Base-by-base conservation (phyloP, 2,113 vertebrate species). In the Dendrocopos noguchii region DNA sequence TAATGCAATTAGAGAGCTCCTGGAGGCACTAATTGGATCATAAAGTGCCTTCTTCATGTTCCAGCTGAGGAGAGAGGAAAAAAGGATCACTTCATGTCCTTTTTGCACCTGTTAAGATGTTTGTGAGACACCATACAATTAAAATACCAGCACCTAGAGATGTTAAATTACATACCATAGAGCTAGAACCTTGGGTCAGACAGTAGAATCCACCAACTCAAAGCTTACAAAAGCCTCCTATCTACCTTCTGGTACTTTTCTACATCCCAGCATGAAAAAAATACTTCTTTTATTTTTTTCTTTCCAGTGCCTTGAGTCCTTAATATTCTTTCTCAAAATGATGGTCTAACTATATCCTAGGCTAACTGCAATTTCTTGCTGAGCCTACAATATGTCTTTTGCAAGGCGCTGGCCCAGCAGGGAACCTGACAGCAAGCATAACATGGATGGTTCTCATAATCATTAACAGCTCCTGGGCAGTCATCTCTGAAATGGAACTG, bases 1-100 rank as follows among this genome's bases (percentile, higher is more conserved):
- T 91, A 97, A 96, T 80, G 95, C 94, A 96, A 94, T 97, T 97
- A 96, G 91, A 95, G 90, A 94, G 64, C 86, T 97, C 93, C 93
- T 93, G 75, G 87, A 96, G 85, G 84, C 95, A 95, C 93, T 97
- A 96, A 97, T 95, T 96, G 91, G 95, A 96, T 96, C 94, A 93
- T 97, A 96, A 96, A 97, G 88, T 95, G 95, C 87, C 74, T 94
- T 91, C 94, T 94, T 97, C 88, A 36, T 94, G 90, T 95, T 97
- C 91, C 94, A 96, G 55, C 88, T 66, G 84, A 94, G 74, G 87
- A 93, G 79, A 94, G 84, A 92, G 64, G 78, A 94, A 95, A 96
- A 95, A 91, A 93, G 76, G 77, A 92, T 93, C 95, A 88, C 83
- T 97, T 96, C 93, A 70, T 4, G 2, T 80, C 87, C 71, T 97